phyloP scores from a whole-genome alignment of 2,113 vertebrate species.

The Nothobranchius kuhntae region DNA sequence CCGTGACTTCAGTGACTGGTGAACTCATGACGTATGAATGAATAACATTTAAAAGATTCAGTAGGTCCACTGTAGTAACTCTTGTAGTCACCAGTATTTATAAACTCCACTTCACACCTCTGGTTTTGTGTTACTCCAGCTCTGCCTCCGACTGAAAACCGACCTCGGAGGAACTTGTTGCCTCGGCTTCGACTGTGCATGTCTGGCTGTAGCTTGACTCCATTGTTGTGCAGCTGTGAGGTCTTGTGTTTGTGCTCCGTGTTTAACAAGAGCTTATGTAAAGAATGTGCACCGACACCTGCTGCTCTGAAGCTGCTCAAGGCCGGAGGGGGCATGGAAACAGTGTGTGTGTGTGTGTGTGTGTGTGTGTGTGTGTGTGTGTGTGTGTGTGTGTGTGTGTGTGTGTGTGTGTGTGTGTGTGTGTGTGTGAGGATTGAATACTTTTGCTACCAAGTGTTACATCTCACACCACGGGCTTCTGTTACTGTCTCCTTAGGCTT shows the following conservation, averaged over 20 bases:
- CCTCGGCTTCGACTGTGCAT: constrained; percentile 27
- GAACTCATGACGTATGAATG: neutral
- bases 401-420: neutral
- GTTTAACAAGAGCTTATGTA: constrained; percentile 70
- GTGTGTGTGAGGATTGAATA: constrained; percentile 32
- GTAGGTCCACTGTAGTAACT: neutral
- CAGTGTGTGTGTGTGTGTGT: constrained; percentile 15
- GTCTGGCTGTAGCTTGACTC: constrained; percentile 39
- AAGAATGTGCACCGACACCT: constrained; percentile 66
- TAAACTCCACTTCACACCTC: neutral
- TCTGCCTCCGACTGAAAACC: constrained; percentile 6
- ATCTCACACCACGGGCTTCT: constrained; percentile 55
- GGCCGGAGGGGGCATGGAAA: constrained; percentile 23
- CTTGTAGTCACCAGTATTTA: constrained; percentile 6
- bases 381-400: constrained; percentile 30
- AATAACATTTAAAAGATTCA: neutral
- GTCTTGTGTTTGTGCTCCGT: constrained; percentile 52
- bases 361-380: constrained; percentile 21
- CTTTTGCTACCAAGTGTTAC: constrained; percentile 50
- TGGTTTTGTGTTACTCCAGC: neutral
- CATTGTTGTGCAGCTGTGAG: constrained; percentile 67
- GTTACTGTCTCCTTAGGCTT: constrained; percentile 49
- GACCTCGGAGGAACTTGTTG: constrained; percentile 28
- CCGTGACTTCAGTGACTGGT: neutral
- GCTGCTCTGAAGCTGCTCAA: constrained; percentile 36